Percentiles rank a stretch among this genome's conserved stretches.
These are phyloP conservation scores for Cephus cinctus DNA, from an alignment of 1,140 invertebrate species.

Conservation along the genomic window DNA sequence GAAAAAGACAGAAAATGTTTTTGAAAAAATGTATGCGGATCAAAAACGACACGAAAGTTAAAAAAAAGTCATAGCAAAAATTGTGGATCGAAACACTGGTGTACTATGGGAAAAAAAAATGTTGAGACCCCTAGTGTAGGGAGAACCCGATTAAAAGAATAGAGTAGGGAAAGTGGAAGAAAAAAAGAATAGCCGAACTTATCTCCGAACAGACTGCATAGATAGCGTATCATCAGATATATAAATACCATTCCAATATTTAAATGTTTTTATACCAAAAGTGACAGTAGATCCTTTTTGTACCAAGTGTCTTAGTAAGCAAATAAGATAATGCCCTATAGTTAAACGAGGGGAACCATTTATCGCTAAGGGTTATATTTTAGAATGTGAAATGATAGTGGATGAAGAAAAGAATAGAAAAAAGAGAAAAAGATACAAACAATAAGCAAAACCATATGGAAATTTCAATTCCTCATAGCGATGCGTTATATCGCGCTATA, in stretches of 20 bases:
- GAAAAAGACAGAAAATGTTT: no score
- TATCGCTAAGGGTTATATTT: no score
- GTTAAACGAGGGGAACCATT: not conserved
- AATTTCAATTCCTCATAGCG: no score
- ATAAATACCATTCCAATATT: slow-evolving; percentile 45
- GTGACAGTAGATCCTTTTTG: slow-evolving; percentile 42
- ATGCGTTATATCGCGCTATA: no score
- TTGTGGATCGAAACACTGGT: not conserved
- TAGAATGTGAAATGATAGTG: no score
- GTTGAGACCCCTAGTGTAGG: not conserved
- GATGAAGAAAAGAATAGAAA: not conserved
- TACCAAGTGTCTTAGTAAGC: slow-evolving; percentile 47
- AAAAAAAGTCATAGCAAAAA: not conserved
- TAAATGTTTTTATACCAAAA: slow-evolving; percentile 48
- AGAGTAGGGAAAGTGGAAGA: slow-evolving; percentile 3
- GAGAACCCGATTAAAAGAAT: slow-evolving; percentile 13
- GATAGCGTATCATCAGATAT: slow-evolving; percentile 30
- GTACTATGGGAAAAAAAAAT: not conserved
- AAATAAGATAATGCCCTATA: slow-evolving; percentile 14
- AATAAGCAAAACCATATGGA: no score
- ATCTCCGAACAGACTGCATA: slow-evolving; percentile 27
- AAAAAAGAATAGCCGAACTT: slow-evolving; percentile 7
- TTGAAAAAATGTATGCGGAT: not conserved
- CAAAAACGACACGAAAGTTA: not conserved
- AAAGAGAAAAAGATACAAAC: slow-evolving; percentile 12